phyloP scores from a whole-genome alignment of 2,113 vertebrate genomes.

The Labeo catla region DNA sequence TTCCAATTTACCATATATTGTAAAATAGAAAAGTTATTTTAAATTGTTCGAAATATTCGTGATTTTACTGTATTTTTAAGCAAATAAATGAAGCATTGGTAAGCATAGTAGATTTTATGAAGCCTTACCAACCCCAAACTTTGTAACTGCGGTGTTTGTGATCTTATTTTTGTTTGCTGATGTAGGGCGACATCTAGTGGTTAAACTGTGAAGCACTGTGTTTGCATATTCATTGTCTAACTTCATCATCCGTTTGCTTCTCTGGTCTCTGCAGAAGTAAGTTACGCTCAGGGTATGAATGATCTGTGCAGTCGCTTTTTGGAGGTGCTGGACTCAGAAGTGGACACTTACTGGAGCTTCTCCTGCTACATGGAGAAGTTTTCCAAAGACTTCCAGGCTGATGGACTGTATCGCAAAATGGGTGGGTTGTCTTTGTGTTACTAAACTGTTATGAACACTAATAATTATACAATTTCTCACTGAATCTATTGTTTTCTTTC shows the following conservation, averaged over 20 bases:
- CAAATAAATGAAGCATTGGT: background rate
- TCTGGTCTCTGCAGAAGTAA: conserved; percentile 71
- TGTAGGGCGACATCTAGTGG: conserved; percentile 10
- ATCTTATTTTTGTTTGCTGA: background rate
- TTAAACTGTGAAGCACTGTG: background rate
- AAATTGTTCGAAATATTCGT: background rate
- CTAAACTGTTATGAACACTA: conserved; percentile 22
- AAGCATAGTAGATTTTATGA: background rate
- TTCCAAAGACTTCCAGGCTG: conserved; percentile 76
- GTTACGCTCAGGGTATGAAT: conserved; percentile 83
- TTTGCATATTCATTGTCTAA: background rate
- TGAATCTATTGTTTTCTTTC: background rate
- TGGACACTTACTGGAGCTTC: conserved; percentile 82
- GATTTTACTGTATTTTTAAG: background rate
- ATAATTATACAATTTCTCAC: background rate
- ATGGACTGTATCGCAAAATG: conserved; percentile 79
- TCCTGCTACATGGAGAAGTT: conserved; percentile 81
- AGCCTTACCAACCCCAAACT: background rate
- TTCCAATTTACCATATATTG: background rate
- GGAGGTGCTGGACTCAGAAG: conserved; percentile 80
- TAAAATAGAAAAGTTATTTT: background rate
- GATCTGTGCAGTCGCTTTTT: conserved; percentile 82
- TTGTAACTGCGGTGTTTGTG: background rate
- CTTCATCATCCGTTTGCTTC: background rate
- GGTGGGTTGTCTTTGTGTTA: conserved; percentile 60